A percentile compares a stretch with the other conserved stretches of the same genome.
Evolutionary conservation across 2,113 vertebrate genomes (phyloP).

Genomic region (Lathamus discolor): DNA sequence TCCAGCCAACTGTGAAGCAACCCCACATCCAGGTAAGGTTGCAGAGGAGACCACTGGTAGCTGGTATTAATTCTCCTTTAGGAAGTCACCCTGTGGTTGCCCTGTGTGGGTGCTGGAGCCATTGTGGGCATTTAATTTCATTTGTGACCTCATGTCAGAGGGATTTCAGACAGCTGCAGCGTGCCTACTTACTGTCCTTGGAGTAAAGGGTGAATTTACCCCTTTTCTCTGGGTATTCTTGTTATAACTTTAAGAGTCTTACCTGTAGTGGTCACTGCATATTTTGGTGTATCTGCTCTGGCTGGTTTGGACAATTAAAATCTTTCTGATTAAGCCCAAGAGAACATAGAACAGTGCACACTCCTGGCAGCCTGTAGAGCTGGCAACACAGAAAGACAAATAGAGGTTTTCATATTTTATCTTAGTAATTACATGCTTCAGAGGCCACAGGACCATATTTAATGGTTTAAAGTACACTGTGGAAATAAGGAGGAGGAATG

Average conservation of each 20-base stretch:
- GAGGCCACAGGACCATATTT: constrained; percentile 18
- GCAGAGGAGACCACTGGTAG: background rate
- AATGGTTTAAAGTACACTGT: constrained; percentile 31
- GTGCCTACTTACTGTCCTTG: background rate
- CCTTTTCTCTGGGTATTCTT: background rate
- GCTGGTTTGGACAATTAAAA: background rate
- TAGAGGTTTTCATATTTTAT: constrained; percentile 46
- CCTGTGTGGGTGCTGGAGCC: background rate
- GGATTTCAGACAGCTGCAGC: background rate
- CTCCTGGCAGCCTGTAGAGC: background rate
- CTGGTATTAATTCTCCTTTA: background rate
- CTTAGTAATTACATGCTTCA: constrained; percentile 52
- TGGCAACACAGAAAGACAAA: constrained; percentile 20
- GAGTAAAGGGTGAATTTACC: background rate
- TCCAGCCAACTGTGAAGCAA: background rate
- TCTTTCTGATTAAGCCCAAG: background rate
- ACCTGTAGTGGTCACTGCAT: background rate
- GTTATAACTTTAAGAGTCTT: background rate
- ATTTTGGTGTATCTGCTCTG: background rate
- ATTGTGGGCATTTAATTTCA: background rate
- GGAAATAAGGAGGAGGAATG: background rate
- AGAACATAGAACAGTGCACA: background rate
- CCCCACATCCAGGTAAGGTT: background rate
- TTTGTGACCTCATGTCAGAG: background rate
- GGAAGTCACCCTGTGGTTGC: background rate